Evolutionary conservation across 2,113 vertebrate genomes (phyloP).

Genomic region (Phocoena phocoena): DNA sequence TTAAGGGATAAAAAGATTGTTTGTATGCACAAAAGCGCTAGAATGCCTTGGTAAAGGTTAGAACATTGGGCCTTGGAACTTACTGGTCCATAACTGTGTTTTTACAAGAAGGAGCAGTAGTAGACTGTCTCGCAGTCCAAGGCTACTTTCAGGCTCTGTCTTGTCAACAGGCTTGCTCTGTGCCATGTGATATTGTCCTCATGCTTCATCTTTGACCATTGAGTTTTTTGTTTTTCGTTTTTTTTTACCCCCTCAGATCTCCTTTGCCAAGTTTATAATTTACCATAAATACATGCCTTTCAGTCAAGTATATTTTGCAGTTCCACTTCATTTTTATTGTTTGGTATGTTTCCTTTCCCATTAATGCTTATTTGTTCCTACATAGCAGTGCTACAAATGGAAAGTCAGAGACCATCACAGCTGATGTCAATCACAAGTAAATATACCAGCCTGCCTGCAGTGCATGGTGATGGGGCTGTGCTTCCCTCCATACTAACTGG

Average conservation of each 20-base stretch:
- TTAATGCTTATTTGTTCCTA: slow-evolving; percentile 87
- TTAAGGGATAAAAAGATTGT: background rate
- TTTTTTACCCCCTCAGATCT: background rate
- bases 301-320: background rate
- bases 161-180: background rate
- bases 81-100: background rate
- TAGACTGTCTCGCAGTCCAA: background rate
- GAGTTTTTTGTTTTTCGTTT: background rate
- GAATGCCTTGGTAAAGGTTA: background rate
- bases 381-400: slow-evolving; percentile 88
- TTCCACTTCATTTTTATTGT: slow-evolving; percentile 20
- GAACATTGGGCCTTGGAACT: background rate
- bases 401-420: slow-evolving; percentile 87
- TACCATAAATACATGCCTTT: background rate
- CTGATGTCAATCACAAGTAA: slow-evolving; percentile 96
- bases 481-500: slow-evolving; percentile 83
- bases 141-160: background rate
- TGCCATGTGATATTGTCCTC: background rate
- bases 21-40: background rate
- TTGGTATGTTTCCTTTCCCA: slow-evolving; percentile 56
- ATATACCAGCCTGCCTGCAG: slow-evolving; percentile 82
- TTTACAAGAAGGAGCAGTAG: background rate
- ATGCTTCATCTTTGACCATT: background rate
- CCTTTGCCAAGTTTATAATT: background rate
- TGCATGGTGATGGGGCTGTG: slow-evolving; percentile 93